phyloP scores from a whole-genome alignment of 2,888 invertebrate genomes.

The Fabriciana adippe region DNA sequence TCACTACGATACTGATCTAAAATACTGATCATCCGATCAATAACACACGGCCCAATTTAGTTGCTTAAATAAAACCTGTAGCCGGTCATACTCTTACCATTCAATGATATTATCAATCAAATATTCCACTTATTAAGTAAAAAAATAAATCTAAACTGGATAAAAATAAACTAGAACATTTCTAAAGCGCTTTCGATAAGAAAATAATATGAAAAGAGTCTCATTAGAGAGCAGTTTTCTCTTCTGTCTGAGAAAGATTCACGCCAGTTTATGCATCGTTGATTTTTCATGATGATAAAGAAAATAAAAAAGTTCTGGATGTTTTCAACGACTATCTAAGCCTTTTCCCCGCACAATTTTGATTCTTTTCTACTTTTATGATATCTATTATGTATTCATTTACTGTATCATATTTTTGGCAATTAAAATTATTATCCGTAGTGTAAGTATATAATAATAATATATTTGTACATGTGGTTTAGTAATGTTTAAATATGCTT shows the following conservation, averaged over 20 bases:
- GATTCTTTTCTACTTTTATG: not conserved
- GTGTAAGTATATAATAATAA: too few relatives aligned
- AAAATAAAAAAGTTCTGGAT: constrained; percentile 23
- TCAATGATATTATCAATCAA: constrained; percentile 5
- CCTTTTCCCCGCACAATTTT: not conserved
- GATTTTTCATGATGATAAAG: constrained; percentile 30
- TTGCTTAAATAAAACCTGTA: not conserved
- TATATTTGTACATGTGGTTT: too few relatives aligned
- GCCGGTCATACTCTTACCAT: not conserved
- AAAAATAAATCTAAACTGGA: constrained; percentile 1
- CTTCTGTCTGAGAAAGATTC: constrained; percentile 24
- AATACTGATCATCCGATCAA: not conserved
- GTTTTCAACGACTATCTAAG: constrained; percentile 20
- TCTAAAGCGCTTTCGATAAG: constrained; percentile 25
- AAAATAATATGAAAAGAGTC: constrained; percentile 31
- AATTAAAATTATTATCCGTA: too few relatives aligned
- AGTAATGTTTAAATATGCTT: too few relatives aligned
- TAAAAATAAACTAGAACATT: constrained; percentile 7
- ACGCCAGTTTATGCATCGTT: constrained; percentile 29
- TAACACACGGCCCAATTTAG: not conserved
- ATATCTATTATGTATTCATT: too few relatives aligned
- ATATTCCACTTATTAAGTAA: not conserved
- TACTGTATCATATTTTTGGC: too few relatives aligned
- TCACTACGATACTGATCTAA: too few relatives aligned
- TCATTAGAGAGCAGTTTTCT: constrained; percentile 34